Evolutionary conservation across 2,888 invertebrate genomes (phyloP).

Genomic region (Drosophila koepferae): DNA sequence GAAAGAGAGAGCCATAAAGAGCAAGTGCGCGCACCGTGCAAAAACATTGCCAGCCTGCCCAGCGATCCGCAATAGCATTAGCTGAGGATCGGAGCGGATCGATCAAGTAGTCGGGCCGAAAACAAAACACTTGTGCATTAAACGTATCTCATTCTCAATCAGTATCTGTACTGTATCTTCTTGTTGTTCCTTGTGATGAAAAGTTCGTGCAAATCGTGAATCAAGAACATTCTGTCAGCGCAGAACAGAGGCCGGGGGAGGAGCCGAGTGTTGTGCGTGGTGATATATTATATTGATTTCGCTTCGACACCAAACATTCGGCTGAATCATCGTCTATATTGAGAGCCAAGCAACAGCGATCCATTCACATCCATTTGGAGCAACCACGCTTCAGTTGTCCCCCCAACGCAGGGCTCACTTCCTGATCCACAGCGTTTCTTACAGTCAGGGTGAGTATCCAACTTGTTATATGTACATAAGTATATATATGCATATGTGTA

Average conservation of each 20-base stretch:
- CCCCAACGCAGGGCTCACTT: conserved; percentile 7
- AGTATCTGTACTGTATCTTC: conserved; percentile 18
- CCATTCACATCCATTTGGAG: conserved; percentile 8
- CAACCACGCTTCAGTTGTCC: conserved; percentile 21
- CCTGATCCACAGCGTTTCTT: conserved; percentile 21
- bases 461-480: not conserved
- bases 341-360: conserved; percentile 27
- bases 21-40: conserved; percentile 16
- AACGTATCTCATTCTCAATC: conserved; percentile 16
- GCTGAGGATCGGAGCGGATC: conserved; percentile 39
- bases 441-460: conserved; percentile 21
- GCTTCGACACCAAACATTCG: conserved; percentile 41
- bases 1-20: conserved; percentile 13
- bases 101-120: conserved; percentile 27
- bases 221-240: conserved; percentile 19
- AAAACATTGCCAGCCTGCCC: conserved; percentile 35
- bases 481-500: not conserved
- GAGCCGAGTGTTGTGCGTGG: conserved; percentile 29
- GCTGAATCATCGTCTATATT: conserved; percentile 78
- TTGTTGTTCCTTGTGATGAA: conserved; percentile 40
- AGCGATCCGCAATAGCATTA: conserved; percentile 39
- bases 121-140: conserved; percentile 52
- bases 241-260: not conserved
- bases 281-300: conserved; percentile 67
- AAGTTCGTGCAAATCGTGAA: conserved; percentile 46